A percentile compares a stretch with the other conserved stretches of the same genome.
phyloP scores from a whole-genome alignment of 2,888 invertebrate species.

The Eumerus sabulonum region DNA sequence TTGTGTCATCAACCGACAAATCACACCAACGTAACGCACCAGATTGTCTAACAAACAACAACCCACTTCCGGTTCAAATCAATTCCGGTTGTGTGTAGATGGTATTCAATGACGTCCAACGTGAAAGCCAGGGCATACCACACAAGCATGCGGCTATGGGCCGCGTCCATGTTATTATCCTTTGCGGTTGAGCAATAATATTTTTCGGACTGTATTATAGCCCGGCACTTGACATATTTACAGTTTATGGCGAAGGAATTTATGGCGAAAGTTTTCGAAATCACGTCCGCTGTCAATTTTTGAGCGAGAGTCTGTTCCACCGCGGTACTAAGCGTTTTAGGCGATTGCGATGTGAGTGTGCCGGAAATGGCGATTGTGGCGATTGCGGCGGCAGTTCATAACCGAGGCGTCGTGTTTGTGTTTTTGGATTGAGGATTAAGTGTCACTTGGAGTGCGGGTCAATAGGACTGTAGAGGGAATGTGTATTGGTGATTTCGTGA shows the following conservation, averaged over 20 bases:
- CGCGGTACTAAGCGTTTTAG: neutral
- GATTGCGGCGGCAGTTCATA: constrained; percentile 7
- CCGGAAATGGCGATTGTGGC: neutral
- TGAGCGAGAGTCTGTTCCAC: constrained; percentile 41
- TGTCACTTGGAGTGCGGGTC: neutral
- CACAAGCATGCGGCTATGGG: constrained; percentile 43
- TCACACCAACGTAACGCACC: constrained; percentile 3
- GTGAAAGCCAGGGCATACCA: neutral
- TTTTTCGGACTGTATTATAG: constrained; percentile 40
- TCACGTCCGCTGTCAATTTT: constrained; percentile 64
- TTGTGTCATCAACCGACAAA: constrained; percentile 20
- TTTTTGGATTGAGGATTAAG: constrained; percentile 47
- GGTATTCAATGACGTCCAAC: no score
- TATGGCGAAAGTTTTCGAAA: constrained; percentile 59
- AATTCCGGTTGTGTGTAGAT: neutral
- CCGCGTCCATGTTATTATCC: constrained; percentile 49
- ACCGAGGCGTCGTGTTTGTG: constrained; percentile 45
- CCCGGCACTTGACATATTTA: constrained; percentile 54
- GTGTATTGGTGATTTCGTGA: no score
- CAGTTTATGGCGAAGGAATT: constrained; percentile 44
- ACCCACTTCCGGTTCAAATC: constrained; percentile 18
- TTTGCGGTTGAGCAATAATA: constrained; percentile 55
- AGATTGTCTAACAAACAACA: constrained; percentile 28
- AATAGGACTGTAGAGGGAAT: no score
- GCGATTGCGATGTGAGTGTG: neutral